phyloP scores from a whole-genome alignment of 2,888 invertebrate genomes.

The Drosophila gaucha region DNA sequence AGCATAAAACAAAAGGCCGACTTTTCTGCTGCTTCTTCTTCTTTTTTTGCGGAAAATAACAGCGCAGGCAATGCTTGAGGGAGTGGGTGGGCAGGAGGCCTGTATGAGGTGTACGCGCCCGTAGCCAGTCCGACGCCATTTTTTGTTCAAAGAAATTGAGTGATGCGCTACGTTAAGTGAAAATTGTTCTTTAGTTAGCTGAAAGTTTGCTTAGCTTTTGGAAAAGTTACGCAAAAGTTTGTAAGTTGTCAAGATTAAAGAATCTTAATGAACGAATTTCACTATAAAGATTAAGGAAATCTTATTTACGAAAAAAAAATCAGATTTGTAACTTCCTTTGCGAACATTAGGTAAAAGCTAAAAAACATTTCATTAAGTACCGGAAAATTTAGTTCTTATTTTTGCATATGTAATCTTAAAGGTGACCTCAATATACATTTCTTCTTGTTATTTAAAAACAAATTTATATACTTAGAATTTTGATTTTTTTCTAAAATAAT shows the following conservation, averaged over 20 bases:
- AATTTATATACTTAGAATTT: too few relatives aligned
- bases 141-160: constrained; percentile 45
- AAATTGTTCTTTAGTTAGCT: constrained; percentile 42
- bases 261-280: constrained; percentile 1
- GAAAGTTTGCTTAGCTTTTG: neutral
- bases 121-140: constrained; percentile 47
- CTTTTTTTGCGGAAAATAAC: neutral
- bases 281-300: neutral
- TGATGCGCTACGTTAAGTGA: constrained; percentile 43
- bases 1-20: constrained; percentile 68
- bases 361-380: too few relatives aligned
- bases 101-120: neutral
- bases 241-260: constrained; percentile 1
- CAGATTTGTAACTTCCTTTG: too few relatives aligned
- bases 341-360: too few relatives aligned
- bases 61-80: neutral
- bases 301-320: neutral
- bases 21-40: neutral
- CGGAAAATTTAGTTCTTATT: too few relatives aligned
- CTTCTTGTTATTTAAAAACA: too few relatives aligned
- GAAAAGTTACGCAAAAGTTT: neutral
- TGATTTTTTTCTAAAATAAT: too few relatives aligned
- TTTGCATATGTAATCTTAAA: too few relatives aligned
- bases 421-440: too few relatives aligned
- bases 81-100: neutral